A percentile compares a stretch with the other conserved stretches of the same genome.
These are phyloP conservation scores for Frankliniella fusca DNA, from an alignment of 2,888 invertebrate genomes.

Conservation along the genomic window DNA sequence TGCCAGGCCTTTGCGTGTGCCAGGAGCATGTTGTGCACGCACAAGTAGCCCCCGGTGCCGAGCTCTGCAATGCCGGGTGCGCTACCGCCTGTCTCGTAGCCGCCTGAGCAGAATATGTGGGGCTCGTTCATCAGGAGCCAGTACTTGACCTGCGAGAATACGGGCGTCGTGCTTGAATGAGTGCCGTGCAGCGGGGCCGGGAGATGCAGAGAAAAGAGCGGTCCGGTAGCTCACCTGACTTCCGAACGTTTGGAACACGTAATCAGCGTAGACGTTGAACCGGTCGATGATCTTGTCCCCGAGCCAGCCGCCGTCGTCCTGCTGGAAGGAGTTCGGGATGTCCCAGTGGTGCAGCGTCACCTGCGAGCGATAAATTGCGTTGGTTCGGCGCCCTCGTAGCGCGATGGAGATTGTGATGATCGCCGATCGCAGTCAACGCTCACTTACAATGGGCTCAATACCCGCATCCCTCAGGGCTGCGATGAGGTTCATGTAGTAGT, in stretches of 20 bases:
- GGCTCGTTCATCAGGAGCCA: constrained; percentile 51
- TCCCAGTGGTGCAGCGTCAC: constrained; percentile 69
- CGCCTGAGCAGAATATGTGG: constrained; percentile 36
- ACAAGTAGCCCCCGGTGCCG: constrained; percentile 42
- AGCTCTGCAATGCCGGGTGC: constrained; percentile 38
- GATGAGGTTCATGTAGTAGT: not conserved
- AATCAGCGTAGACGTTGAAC: constrained; percentile 56
- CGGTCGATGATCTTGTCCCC: constrained; percentile 53
- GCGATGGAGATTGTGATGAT: not conserved
- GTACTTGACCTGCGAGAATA: constrained; percentile 38
- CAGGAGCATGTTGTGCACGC: constrained; percentile 46
- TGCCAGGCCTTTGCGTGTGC: constrained; percentile 48
- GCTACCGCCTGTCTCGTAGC: constrained; percentile 34
- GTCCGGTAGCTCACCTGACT: constrained; percentile 51
- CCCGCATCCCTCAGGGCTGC: not conserved
- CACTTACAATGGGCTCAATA: not conserved
- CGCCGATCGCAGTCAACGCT: not conserved
- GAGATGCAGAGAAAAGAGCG: no score
- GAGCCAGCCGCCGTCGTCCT: constrained; percentile 57
- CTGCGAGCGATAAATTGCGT: constrained; percentile 28
- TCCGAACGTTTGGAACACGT: constrained; percentile 58
- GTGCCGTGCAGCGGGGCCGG: no score
- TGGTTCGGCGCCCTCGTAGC: no score
- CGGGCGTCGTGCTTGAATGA: not conserved
- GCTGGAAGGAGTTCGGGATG: constrained; percentile 59